Percentiles rank a stretch among this genome's conserved stretches.
These are phyloP conservation scores for Epinephelus coioides DNA, from an alignment of 2,797 vertebrate genomes.

Conservation along the genomic window DNA sequence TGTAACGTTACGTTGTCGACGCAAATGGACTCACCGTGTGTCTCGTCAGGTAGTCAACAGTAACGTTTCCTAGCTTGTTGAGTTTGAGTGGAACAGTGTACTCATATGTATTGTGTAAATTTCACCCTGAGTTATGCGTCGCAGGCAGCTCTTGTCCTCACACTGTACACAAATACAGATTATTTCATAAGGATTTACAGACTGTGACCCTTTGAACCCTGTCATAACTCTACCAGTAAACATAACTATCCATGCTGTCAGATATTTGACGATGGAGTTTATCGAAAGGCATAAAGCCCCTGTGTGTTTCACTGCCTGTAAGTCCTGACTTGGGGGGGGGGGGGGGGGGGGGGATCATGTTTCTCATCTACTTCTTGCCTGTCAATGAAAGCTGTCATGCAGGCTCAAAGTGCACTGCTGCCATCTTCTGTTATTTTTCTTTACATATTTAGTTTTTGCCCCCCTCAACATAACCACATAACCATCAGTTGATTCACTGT, in stretches of 20 bases:
- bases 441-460: not conserved
- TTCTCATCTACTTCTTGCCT: not conserved
- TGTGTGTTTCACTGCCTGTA: slow-evolving; percentile 3
- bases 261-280: rapidly evolving
- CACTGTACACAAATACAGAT: rapidly evolving
- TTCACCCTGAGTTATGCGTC: rapidly evolving
- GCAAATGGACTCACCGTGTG: slow-evolving; percentile 49
- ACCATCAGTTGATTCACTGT: no score
- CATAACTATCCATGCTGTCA: rapidly evolving
- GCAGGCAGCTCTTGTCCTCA: not conserved
- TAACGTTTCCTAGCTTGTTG: not conserved
- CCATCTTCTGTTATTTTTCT: slow-evolving; percentile 31
- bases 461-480: no score
- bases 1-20: not conserved
- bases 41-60: not conserved
- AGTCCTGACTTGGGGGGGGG: rapidly evolving
- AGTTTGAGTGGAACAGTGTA: not conserved
- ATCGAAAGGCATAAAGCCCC: rapidly evolving
- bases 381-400: not conserved
- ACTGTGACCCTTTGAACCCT: rapidly evolving
- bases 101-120: rapidly evolving
- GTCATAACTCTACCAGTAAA: rapidly evolving
- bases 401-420: slow-evolving; percentile 9
- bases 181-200: rapidly evolving
- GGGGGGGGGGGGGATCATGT: no score